Evolutionary conservation across 2,113 vertebrate species (phyloP).

Genomic region (Columba janthina): DNA sequence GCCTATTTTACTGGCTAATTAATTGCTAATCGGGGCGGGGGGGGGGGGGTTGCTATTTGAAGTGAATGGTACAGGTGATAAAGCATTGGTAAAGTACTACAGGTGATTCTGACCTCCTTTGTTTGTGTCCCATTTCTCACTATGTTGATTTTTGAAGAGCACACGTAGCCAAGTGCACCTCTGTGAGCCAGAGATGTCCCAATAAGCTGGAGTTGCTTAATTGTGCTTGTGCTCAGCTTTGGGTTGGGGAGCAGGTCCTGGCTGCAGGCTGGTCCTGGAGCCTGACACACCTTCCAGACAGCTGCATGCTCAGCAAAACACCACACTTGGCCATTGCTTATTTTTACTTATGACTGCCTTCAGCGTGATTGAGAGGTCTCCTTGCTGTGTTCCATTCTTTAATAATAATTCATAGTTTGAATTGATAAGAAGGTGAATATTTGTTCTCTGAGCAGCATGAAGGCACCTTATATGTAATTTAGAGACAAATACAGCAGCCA

Average conservation of each 20-base stretch:
- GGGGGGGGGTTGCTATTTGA: neutral
- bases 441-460: neutral
- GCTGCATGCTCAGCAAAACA: neutral
- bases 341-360: neutral
- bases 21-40: neutral
- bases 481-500: neutral
- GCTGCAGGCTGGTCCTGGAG: neutral
- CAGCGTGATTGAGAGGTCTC: neutral
- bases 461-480: neutral
- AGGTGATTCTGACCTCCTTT: neutral
- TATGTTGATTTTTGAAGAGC: neutral
- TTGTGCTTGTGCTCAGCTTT: neutral
- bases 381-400: neutral
- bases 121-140: neutral
- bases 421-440: neutral
- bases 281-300: neutral
- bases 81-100: neutral
- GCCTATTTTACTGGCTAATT: neutral
- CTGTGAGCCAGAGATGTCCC: neutral
- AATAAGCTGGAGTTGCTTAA: slow-evolving; percentile 16
- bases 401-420: neutral
- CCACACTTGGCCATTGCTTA: too few relatives aligned
- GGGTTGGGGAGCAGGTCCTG: neutral
- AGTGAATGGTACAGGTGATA: neutral
- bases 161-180: neutral